A percentile compares a stretch with the other conserved stretches of the same genome.
Conservation (phyloP, 2,113 vertebrate genomes). For the Brienomyrus brachyistius region DNA sequence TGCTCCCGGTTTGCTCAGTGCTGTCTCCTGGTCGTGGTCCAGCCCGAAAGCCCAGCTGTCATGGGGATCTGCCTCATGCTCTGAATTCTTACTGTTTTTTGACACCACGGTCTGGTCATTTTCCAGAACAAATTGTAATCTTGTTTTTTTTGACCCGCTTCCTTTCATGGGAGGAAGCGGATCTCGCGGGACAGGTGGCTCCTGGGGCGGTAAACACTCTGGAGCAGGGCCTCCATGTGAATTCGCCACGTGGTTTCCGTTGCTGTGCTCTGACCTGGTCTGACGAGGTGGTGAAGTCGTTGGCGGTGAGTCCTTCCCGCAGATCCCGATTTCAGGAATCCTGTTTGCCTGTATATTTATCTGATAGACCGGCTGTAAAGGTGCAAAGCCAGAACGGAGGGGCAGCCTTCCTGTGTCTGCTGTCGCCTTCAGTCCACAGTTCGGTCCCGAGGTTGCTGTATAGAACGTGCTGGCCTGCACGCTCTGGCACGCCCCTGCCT, state of each 20-base stretch:
- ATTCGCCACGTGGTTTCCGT: background rate
- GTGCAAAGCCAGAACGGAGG: constrained; percentile 15
- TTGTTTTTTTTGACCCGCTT: background rate
- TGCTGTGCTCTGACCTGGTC: fast-evolving
- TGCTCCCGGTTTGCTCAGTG: constrained; percentile 30
- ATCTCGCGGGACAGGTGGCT: background rate
- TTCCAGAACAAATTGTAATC: background rate
- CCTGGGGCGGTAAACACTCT: constrained; percentile 16
- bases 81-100: background rate
- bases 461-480: background rate
- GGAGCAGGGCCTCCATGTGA: constrained; percentile 5
- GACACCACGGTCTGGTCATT: background rate
- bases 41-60: background rate
- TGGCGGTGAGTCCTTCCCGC: constrained; percentile 11
- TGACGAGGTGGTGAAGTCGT: background rate
- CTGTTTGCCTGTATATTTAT: constrained; percentile 38
- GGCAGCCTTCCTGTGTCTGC: background rate
- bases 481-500: constrained; percentile 12
- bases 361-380: constrained; percentile 47
- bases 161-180: background rate
- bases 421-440: background rate
- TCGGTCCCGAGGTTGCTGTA: constrained; percentile 9
- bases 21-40: background rate
- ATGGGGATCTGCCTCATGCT: constrained; percentile 16
- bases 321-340: background rate